phyloP scores from a whole-genome alignment of 2,113 vertebrate genomes.

The Pipra filicauda region DNA sequence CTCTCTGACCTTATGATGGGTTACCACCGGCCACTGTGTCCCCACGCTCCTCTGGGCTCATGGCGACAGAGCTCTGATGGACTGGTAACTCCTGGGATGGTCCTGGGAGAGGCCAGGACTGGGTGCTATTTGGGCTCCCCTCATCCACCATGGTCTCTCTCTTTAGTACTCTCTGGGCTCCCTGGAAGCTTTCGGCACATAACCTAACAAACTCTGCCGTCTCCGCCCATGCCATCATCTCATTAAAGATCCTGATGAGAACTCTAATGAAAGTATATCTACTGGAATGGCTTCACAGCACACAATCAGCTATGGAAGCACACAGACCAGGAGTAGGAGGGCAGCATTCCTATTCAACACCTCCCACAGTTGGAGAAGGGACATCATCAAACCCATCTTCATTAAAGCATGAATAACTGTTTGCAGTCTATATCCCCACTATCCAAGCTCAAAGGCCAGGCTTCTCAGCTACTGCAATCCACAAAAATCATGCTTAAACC shows the following conservation, averaged over 20 bases:
- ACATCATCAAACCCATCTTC: not conserved
- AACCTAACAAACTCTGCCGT: not conserved
- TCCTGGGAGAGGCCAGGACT: not conserved
- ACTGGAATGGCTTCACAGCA: not conserved
- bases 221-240: not conserved
- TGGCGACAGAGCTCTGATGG: not conserved
- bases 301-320: fast-evolving
- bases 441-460: not conserved
- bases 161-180: not conserved
- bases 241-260: not conserved
- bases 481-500: not conserved
- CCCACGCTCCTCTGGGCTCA: not conserved
- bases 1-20: not conserved
- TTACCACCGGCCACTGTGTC: not conserved
- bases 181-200: not conserved
- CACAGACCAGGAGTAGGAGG: not conserved
- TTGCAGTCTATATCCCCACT: not conserved
- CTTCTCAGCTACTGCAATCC: fast-evolving
- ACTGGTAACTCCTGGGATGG: not conserved
- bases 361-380: not conserved
- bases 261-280: not conserved
- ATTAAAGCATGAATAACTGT: not conserved
- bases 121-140: not conserved
- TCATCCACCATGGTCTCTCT: not conserved
- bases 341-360: not conserved